Conservation (phyloP, 2,888 invertebrate species). For the Zygothrica quintamaculata region DNA sequence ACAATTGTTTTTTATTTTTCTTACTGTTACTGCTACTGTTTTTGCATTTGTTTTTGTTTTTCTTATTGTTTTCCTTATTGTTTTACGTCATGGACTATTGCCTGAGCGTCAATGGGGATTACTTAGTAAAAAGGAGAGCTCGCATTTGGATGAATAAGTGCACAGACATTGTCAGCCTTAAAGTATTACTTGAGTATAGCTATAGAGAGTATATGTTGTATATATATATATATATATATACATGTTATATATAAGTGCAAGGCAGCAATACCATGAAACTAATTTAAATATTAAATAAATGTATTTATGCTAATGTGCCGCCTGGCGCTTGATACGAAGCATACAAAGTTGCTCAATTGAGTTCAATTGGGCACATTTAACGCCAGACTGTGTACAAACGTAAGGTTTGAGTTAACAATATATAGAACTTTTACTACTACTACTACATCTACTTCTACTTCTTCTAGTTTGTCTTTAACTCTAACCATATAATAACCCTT, state of each 20-base stretch:
- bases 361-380: conserved; percentile 74
- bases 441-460: neutral
- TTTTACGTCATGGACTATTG: conserved; percentile 55
- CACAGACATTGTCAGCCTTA: conserved; percentile 14
- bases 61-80: too few relatives aligned
- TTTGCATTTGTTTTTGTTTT: too few relatives aligned
- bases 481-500: too few relatives aligned
- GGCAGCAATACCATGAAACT: conserved; percentile 56
- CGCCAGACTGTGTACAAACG: conserved; percentile 33
- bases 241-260: conserved; percentile 63
- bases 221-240: too few relatives aligned
- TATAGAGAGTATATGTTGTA: neutral
- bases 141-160: conserved; percentile 30
- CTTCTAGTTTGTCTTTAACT: conserved; percentile 27
- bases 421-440: neutral
- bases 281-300: conserved; percentile 79
- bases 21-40: too few relatives aligned
- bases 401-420: neutral
- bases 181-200: neutral
- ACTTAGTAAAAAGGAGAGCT: conserved; percentile 20
- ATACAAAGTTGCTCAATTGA: conserved; percentile 69
- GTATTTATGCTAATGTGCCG: conserved; percentile 72
- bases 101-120: conserved; percentile 56
- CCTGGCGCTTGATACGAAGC: conserved; percentile 39
- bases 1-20: conserved; percentile 36